These are phyloP conservation scores for Hydrozoanthus gracilis DNA, from an alignment of 92 coral and sea anemone species.

Conservation along the genomic window DNA sequence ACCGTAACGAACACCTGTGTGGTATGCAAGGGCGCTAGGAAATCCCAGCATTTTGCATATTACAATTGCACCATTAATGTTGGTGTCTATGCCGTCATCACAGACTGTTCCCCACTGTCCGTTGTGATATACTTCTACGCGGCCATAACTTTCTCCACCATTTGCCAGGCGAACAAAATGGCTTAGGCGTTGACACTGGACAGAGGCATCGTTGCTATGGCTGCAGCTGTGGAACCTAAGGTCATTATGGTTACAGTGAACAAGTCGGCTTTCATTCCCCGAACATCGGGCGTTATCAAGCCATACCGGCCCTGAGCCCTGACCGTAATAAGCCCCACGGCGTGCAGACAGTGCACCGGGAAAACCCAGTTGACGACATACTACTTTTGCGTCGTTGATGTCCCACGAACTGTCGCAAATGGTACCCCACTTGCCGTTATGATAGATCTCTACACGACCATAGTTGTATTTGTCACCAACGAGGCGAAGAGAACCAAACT, in stretches of 20 bases:
- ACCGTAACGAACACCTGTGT: background rate
- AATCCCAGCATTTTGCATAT: background rate
- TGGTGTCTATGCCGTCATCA: background rate
- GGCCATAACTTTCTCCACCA: background rate
- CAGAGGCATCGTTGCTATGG: background rate
- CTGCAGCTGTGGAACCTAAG: background rate
- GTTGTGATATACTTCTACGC: background rate
- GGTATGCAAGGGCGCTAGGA: background rate
- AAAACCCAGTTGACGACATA: background rate
- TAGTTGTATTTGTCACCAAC: too few relatives aligned
- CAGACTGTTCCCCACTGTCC: background rate
- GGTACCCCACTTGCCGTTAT: too few relatives aligned
- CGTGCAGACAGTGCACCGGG: background rate
- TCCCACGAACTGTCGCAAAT: too few relatives aligned
- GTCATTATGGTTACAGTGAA: background rate
- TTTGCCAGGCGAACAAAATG: too few relatives aligned
- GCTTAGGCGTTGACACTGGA: background rate
- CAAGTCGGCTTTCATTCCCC: background rate
- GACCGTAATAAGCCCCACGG: too few relatives aligned
- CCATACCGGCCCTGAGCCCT: background rate
- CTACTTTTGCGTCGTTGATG: background rate
- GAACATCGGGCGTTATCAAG: background rate
- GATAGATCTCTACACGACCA: too few relatives aligned
- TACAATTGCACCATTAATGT: background rate
- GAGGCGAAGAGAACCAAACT: too few relatives aligned